A percentile compares a stretch with the other conserved stretches of the same genome.
Conservation (phyloP, 2,888 invertebrate genomes). For the Lithophane leautieri region DNA sequence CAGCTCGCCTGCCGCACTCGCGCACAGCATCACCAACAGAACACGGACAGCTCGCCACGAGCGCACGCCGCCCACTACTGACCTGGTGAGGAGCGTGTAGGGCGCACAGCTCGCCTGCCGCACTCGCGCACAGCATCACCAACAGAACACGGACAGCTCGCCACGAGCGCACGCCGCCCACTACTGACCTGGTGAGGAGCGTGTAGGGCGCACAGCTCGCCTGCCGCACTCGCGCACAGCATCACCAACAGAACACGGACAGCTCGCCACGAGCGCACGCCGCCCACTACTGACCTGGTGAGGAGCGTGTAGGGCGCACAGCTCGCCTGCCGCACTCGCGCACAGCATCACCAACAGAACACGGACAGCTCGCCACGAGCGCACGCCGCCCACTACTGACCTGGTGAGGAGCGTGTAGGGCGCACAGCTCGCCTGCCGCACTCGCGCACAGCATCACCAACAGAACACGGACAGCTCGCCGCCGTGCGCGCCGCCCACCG, state of each 20-base stretch:
- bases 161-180: not conserved
- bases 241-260: constrained; percentile 8
- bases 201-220: constrained; percentile 9
- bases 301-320: constrained; percentile 1
- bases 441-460: constrained; percentile 90
- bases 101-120: constrained; percentile 3
- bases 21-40: constrained; percentile 92
- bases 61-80: constrained; percentile 92
- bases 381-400: not conserved
- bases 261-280: not conserved
- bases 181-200: constrained; percentile 1
- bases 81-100: too few relatives aligned
- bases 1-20: constrained; percentile 11
- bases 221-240: not conserved
- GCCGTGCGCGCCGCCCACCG: constrained; percentile 91
- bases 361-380: constrained; percentile 1
- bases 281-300: not conserved
- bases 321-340: not conserved
- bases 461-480: constrained; percentile 95
- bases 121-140: not conserved
- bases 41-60: constrained; percentile 95
- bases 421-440: constrained; percentile 13
- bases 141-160: constrained; percentile 12
- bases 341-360: constrained; percentile 17
- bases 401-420: constrained; percentile 10